These are phyloP conservation scores for Gobius niger DNA, from an alignment of 2,113 vertebrate genomes.

Conservation along the genomic window DNA sequence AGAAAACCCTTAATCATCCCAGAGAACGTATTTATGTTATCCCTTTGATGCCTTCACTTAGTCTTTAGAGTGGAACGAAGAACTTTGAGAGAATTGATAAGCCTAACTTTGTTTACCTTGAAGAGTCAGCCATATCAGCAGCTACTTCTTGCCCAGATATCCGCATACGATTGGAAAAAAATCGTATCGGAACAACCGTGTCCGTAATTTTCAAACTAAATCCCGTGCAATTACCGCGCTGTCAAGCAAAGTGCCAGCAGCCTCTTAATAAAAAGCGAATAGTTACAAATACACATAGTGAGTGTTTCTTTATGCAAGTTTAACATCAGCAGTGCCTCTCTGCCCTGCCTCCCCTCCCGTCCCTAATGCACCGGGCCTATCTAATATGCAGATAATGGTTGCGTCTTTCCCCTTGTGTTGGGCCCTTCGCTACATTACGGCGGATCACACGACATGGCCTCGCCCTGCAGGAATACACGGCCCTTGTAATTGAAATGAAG, in stretches of 20 bases:
- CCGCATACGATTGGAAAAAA: no score
- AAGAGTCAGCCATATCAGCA: no score
- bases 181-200: no score
- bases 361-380: conserved; percentile 61
- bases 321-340: conserved; percentile 27
- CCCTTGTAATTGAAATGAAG: conserved; percentile 75
- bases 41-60: no score
- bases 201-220: no score
- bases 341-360: conserved; percentile 26
- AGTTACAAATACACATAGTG: conserved; percentile 1
- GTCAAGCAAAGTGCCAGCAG: neutral
- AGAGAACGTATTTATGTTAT: no score
- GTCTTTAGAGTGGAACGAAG: no score
- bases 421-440: conserved; percentile 56
- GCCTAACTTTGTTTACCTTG: no score
- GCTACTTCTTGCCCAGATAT: no score
- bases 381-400: conserved; percentile 76
- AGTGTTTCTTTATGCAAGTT: conserved; percentile 29
- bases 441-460: conserved; percentile 69
- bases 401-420: conserved; percentile 57
- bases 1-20: no score
- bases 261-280: neutral
- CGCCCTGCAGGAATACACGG: conserved; percentile 74
- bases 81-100: no score
- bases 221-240: no score